A percentile compares a stretch with the other conserved stretches of the same genome.
Evolutionary conservation across 2,888 invertebrate genomes (phyloP).

Genomic region (Leptura quadrifasciata): DNA sequence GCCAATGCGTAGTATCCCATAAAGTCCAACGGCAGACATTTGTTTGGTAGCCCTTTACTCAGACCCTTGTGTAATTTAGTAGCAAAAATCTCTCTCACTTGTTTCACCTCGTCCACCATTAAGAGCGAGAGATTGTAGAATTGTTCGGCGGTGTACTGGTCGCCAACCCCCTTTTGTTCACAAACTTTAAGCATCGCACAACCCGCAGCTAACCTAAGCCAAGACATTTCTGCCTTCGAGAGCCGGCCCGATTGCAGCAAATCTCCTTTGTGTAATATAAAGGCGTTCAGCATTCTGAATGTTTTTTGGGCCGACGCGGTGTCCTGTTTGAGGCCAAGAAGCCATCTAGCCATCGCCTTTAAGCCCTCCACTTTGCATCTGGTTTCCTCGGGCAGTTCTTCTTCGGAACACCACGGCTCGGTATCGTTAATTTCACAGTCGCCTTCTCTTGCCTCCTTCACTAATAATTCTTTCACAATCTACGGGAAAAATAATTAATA

Average conservation of each 20-base stretch:
- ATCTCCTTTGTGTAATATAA: constrained; percentile 90
- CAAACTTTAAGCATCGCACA: constrained; percentile 97
- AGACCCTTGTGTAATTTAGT: constrained; percentile 89
- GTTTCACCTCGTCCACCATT: constrained; percentile 89
- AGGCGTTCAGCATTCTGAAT: constrained; percentile 94
- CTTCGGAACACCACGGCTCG: constrained; percentile 87
- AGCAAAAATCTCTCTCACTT: constrained; percentile 86
- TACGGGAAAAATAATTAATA: constrained; percentile 65
- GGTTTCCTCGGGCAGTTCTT: constrained; percentile 92
- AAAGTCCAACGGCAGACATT: constrained; percentile 95
- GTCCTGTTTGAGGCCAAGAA: constrained; percentile 92
- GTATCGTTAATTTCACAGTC: constrained; percentile 67
- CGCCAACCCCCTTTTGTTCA: constrained; percentile 96
- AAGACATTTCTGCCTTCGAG: constrained; percentile 93
- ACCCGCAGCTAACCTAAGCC: constrained; percentile 93
- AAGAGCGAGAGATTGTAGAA: constrained; percentile 95
- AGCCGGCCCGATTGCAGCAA: constrained; percentile 81
- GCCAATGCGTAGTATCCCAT: constrained; percentile 88
- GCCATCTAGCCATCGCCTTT: constrained; percentile 97
- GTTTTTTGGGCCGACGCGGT: constrained; percentile 93
- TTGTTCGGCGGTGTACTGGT: constrained; percentile 95
- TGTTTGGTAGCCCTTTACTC: constrained; percentile 84
- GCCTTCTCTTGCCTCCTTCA: constrained; percentile 82
- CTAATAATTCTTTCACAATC: constrained; percentile 96
- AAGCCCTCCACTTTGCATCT: constrained; percentile 94